Evolutionary conservation across 37 sponge, comb jelly and placozoan genomes (phyloP).

Genomic region (Aplysina aerophoba): DNA sequence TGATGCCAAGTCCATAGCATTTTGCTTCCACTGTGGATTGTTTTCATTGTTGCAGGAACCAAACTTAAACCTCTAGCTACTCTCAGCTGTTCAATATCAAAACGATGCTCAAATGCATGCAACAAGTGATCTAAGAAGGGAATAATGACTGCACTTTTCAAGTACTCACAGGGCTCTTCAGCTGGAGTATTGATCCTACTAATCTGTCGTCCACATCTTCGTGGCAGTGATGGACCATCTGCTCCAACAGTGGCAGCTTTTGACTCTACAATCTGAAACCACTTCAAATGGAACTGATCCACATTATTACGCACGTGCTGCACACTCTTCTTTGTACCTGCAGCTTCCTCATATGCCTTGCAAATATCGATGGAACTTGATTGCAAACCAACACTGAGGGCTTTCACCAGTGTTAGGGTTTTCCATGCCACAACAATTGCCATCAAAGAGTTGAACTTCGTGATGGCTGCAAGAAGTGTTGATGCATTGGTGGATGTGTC

Average conservation of each 20-base stretch:
- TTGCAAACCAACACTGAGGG: neutral
- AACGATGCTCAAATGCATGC: neutral
- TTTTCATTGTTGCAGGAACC: slow-evolving; percentile 26
- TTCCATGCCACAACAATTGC: slow-evolving; percentile 6
- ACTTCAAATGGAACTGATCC: neutral
- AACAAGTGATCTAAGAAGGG: neutral
- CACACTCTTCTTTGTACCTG: neutral
- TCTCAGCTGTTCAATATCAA: slow-evolving; percentile 8
- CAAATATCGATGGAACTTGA: neutral
- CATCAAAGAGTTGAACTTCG: neutral
- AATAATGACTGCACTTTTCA: neutral
- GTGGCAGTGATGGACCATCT: neutral
- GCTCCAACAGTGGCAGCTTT: neutral
- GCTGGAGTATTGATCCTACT: neutral
- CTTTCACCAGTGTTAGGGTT: neutral
- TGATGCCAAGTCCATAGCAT: slow-evolving; percentile 34
- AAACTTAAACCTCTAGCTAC: slow-evolving; percentile 16
- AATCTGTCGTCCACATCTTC: neutral
- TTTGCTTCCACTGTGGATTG: slow-evolving; percentile 16
- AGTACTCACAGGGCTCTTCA: neutral
- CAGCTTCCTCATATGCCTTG: slow-evolving; percentile 1
- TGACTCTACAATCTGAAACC: neutral
- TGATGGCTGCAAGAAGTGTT: neutral
- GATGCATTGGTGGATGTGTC: neutral
- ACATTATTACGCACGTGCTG: neutral